These are phyloP conservation scores for Ariolimax columbianus DNA, from an alignment of 2,888 invertebrate species.

Conservation along the genomic window DNA sequence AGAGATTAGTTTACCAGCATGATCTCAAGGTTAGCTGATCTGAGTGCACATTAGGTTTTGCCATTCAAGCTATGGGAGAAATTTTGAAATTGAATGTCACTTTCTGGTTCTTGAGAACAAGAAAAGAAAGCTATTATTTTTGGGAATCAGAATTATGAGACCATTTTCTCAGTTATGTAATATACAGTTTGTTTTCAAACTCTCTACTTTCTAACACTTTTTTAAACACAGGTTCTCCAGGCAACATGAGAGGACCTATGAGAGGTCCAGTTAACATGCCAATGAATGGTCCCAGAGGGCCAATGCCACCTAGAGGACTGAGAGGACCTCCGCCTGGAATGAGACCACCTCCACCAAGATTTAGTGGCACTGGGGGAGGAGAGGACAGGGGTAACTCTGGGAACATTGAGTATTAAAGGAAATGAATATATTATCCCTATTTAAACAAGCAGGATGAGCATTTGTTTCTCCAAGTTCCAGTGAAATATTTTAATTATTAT, in stretches of 20 bases:
- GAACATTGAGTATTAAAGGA: constrained; percentile 44
- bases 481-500: neutral
- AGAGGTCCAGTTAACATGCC: constrained; percentile 52
- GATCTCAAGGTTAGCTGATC: no score
- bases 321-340: constrained; percentile 61
- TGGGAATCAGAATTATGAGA: no score
- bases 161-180: no score
- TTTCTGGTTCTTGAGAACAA: no score
- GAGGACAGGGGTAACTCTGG: constrained; percentile 37
- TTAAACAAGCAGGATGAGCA: neutral
- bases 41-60: no score
- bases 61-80: no score
- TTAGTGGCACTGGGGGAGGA: constrained; percentile 17
- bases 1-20: no score
- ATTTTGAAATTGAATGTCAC: no score
- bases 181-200: neutral
- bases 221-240: constrained; percentile 24
- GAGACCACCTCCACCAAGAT: constrained; percentile 61
- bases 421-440: neutral
- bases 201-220: no score
- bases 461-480: neutral
- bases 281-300: constrained; percentile 58
- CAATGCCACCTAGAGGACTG: constrained; percentile 59
- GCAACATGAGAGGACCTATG: constrained; percentile 60
- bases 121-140: no score